Conservation (phyloP, 2,888 invertebrate species). For the Aphidoletes aphidimyza region DNA sequence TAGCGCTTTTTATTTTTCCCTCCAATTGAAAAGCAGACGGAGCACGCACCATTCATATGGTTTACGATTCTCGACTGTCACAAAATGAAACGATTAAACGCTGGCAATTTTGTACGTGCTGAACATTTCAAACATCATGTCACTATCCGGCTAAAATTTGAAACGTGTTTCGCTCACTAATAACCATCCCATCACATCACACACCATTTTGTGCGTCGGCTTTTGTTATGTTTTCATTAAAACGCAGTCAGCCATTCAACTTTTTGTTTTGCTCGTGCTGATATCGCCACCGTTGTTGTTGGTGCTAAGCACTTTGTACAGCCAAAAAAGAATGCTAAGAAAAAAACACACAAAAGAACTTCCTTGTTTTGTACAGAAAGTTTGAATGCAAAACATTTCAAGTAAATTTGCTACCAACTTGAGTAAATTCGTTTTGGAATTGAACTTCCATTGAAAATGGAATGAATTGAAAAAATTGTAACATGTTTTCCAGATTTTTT, state of each 20-base stretch:
- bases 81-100: conserved; percentile 37
- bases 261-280: not conserved
- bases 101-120: not conserved
- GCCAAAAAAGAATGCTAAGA: not conserved
- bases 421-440: too few relatives aligned
- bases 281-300: not conserved
- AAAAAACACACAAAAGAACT: not conserved
- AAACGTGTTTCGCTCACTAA: conserved; percentile 36
- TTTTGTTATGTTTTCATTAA: conserved; percentile 17
- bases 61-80: not conserved
- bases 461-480: too few relatives aligned
- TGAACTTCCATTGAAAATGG: too few relatives aligned
- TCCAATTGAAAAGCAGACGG: not conserved
- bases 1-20: not conserved
- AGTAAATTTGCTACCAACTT: too few relatives aligned
- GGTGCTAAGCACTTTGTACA: too few relatives aligned
- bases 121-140: not conserved
- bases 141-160: conserved; percentile 12
- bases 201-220: not conserved
- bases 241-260: not conserved
- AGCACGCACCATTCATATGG: conserved; percentile 32
- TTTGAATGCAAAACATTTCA: too few relatives aligned
- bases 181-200: not conserved
- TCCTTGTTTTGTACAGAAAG: not conserved
- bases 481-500: not conserved